Conservation (phyloP, 2,888 invertebrate species). For the Phortica okadai region DNA sequence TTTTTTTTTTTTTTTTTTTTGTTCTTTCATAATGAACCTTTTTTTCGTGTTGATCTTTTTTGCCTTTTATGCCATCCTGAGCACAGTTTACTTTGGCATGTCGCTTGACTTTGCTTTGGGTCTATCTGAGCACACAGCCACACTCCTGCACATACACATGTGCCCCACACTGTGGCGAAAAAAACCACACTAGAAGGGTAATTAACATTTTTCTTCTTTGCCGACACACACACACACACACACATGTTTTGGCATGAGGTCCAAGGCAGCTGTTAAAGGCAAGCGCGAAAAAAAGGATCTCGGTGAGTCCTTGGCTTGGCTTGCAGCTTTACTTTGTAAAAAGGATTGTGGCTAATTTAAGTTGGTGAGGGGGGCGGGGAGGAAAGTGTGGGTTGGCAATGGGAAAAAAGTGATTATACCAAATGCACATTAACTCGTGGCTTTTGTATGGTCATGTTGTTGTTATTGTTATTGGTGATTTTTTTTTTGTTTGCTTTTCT, state of each 20-base stretch:
- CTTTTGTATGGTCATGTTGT: not conserved
- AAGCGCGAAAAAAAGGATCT: constrained; percentile 8
- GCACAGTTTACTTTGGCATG: constrained; percentile 27
- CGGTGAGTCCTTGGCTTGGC: constrained; percentile 33
- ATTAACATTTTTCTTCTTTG: constrained; percentile 67
- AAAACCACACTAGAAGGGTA: constrained; percentile 58
- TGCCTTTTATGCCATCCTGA: not conserved
- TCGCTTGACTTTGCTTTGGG: constrained; percentile 41
- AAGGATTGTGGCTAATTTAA: not conserved
- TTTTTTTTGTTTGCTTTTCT: constrained; percentile 11
- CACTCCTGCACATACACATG: constrained; percentile 4
- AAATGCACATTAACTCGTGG: constrained; percentile 46
- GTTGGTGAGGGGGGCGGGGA: not conserved
- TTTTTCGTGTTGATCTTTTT: constrained; percentile 1
- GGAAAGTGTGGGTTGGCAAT: constrained; percentile 13
- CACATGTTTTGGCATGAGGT: not conserved
- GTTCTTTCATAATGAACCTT: not conserved
- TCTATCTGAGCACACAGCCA: constrained; percentile 61
- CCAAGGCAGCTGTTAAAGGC: not conserved
- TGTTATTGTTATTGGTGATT: not conserved
- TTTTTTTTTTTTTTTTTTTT: constrained; percentile 34
- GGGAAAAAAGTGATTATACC: constrained; percentile 50
- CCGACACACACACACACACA: not conserved
- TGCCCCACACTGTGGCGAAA: not conserved
- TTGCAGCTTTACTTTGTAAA: not conserved